Percentiles rank a stretch among this genome's conserved stretches.
Conservation (phyloP, 2,113 vertebrate genomes). For the Clupea harengus region DNA sequence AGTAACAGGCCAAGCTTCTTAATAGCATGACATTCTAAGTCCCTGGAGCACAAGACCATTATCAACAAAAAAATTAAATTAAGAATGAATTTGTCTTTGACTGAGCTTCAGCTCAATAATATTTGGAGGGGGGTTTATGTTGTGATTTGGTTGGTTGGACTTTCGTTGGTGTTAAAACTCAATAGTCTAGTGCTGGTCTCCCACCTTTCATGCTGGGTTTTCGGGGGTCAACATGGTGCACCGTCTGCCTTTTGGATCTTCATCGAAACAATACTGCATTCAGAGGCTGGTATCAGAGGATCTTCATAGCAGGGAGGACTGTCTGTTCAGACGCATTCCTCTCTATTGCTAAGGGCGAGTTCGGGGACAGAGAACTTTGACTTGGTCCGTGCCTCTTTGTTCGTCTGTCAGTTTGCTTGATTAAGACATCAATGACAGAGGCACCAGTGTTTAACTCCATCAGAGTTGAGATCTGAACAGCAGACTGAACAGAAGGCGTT, state of each 20-base stretch:
- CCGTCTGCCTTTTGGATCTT: neutral
- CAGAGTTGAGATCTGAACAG: neutral
- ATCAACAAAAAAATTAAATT: too few species aligned
- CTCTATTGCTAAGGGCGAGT: neutral
- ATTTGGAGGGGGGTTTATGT: neutral
- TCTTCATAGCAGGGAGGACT: neutral
- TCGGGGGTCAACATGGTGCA: neutral
- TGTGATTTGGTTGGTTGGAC: neutral
- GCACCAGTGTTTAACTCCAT: neutral
- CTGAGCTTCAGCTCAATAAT: too few species aligned
- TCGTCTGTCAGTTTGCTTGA: conserved; percentile 12
- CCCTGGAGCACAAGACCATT: too few species aligned
- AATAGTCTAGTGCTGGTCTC: neutral
- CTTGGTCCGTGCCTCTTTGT: neutral
- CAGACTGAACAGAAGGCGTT: neutral
- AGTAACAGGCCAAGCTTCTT: too few species aligned
- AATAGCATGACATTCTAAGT: too few species aligned
- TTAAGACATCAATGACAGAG: conserved; percentile 20
- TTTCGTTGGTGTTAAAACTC: neutral
- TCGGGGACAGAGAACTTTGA: neutral
- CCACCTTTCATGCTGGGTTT: neutral
- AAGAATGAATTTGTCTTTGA: too few species aligned
- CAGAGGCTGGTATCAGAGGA: neutral
- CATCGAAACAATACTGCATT: neutral
- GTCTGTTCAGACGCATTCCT: neutral